phyloP scores from a whole-genome alignment of 2,888 invertebrate species.

The Watsonalla cultraria region DNA sequence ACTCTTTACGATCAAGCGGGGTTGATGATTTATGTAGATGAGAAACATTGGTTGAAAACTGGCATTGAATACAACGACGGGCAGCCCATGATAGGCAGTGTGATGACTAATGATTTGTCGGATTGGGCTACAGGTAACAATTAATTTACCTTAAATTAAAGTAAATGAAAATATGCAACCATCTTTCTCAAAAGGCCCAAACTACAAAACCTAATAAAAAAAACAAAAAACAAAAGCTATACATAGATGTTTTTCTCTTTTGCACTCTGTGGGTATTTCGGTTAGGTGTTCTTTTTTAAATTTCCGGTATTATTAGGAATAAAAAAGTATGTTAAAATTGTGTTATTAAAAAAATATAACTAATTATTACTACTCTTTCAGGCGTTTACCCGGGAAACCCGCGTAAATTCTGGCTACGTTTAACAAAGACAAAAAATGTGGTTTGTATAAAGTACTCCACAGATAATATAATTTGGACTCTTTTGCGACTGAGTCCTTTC shows the following conservation, averaged over 20 bases:
- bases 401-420: conserved; percentile 52
- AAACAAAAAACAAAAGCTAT: not conserved
- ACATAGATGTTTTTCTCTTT: not conserved
- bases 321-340: no score
- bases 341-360: no score
- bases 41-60: conserved; percentile 61
- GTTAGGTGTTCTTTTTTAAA: no score
- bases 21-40: conserved; percentile 58
- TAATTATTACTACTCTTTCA: conserved; percentile 19
- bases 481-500: conserved; percentile 50
- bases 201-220: not conserved
- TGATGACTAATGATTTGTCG: conserved; percentile 51
- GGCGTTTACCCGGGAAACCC: conserved; percentile 55
- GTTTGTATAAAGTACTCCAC: conserved; percentile 57
- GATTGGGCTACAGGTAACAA: conserved; percentile 61
- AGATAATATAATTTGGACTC: conserved; percentile 43
- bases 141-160: not conserved
- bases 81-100: conserved; percentile 60
- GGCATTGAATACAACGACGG: conserved; percentile 66
- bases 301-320: no score
- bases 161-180: no score
- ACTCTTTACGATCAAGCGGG: conserved; percentile 64
- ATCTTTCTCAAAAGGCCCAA: not conserved
- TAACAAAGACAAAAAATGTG: conserved; percentile 40
- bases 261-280: not conserved